Conservation (phyloP, 2,113 vertebrate genomes). For the Scomber japonicus region DNA sequence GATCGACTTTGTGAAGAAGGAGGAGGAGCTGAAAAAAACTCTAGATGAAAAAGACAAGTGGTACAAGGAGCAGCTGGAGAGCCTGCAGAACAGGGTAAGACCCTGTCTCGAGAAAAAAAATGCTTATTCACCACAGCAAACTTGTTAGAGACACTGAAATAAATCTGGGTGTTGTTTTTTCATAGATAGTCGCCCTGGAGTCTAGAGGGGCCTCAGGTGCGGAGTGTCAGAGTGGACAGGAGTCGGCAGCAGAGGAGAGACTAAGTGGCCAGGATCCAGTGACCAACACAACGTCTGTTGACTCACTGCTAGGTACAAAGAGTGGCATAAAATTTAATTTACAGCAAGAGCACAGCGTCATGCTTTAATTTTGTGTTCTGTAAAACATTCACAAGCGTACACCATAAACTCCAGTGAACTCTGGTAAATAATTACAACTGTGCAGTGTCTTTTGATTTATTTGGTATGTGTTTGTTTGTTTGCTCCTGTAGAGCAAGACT, state of each 20-base stretch:
- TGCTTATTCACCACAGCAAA: not conserved
- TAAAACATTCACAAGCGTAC: slow-evolving; percentile 40
- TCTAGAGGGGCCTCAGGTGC: slow-evolving; percentile 44
- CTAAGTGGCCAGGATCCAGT: slow-evolving; percentile 58
- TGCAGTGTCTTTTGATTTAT: not conserved
- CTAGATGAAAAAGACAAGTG: slow-evolving; percentile 89
- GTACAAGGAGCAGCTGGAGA: slow-evolving; percentile 87
- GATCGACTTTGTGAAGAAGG: slow-evolving; percentile 91
- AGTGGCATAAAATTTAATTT: slow-evolving; percentile 7
- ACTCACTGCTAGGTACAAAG: slow-evolving; percentile 70
- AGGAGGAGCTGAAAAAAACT: slow-evolving; percentile 87
- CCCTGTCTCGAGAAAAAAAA: not conserved
- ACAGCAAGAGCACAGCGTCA: not conserved
- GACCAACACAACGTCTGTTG: slow-evolving; percentile 77
- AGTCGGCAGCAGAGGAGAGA: slow-evolving; percentile 52
- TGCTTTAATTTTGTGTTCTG: slow-evolving; percentile 3
- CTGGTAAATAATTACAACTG: slow-evolving; percentile 24
- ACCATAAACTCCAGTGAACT: slow-evolving; percentile 9
- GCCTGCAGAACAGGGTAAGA: slow-evolving; percentile 87
- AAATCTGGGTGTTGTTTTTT: slow-evolving; percentile 31
- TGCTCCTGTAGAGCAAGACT: slow-evolving; percentile 80
- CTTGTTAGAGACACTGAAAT: slow-evolving; percentile 9
- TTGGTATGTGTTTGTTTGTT: not conserved
- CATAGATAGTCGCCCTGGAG: slow-evolving; percentile 87
- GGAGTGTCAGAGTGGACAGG: slow-evolving; percentile 27